A percentile compares a stretch with the other conserved stretches of the same genome.
These are phyloP conservation scores for Diorhabda elongata DNA, from an alignment of 1,140 invertebrate species.

Conservation along the genomic window DNA sequence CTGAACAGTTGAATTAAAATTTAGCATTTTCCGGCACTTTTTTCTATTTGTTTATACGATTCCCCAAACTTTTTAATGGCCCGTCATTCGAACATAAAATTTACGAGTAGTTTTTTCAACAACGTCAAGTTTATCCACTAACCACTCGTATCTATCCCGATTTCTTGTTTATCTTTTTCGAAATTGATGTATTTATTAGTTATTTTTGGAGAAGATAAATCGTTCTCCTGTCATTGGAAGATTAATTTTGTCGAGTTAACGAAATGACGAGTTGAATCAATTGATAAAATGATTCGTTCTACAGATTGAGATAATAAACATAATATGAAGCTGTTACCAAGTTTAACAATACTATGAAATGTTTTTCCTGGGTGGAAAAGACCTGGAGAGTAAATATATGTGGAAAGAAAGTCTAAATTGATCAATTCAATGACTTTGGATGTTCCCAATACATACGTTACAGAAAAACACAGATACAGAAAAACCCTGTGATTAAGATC, in stretches of 20 bases:
- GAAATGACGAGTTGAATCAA: background rate
- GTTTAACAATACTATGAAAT: too few species aligned
- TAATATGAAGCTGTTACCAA: too few species aligned
- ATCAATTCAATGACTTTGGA: too few species aligned
- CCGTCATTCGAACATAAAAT: background rate
- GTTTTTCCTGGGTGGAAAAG: too few species aligned
- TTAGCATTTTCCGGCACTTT: background rate
- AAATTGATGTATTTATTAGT: constrained; percentile 1
- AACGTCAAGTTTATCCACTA: background rate
- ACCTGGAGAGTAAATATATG: too few species aligned
- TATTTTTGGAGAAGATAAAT: constrained; percentile 3
- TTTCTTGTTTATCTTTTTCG: constrained; percentile 1
- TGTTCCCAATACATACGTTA: too few species aligned
- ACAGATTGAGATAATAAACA: too few species aligned
- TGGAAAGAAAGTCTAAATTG: too few species aligned
- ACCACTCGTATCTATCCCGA: background rate
- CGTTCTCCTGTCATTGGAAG: background rate
- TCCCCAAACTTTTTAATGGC: background rate
- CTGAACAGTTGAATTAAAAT: too few species aligned
- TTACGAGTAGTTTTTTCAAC: background rate
- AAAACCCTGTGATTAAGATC: too few species aligned
- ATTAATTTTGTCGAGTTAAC: background rate
- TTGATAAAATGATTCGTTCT: background rate
- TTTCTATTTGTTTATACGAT: background rate
- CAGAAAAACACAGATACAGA: too few species aligned